Base-by-base conservation (phyloP, 2,113 vertebrate genomes). In the Rostratula benghalensis region DNA sequence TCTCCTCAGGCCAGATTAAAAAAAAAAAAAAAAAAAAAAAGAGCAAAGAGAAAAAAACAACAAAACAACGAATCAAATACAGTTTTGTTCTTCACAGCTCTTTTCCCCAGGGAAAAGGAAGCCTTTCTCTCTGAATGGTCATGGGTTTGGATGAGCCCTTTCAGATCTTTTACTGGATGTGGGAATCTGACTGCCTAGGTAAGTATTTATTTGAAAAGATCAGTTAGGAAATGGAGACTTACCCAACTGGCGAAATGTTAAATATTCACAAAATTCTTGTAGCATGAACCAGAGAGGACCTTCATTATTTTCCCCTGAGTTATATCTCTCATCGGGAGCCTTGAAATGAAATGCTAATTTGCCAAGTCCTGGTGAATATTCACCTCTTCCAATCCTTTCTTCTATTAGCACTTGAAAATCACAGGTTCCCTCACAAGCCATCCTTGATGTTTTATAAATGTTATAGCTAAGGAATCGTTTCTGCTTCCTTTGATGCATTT, bases 371-470 rank as follows among this genome's bases (percentile, higher is more conserved):
- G 90, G 87, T 0, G 0, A 87, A 84, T 89, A 81, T 86, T 88
- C 79, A 18, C 46, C 1, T 2, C 60, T 95, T 39, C 68, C 17
- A 56, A 89, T 27, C 68, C 33, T 56, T 79, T 80, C 70, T 91
- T 81, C 84, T 70, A 54, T 90, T 92, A 88, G 56, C 79, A 78
- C 76, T 94, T 88, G 85, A 90, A 96, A 94, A 94, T 65, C 60
- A 41, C 68, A 86, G 68, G 51, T 78, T 90, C 60, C 69, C 80
- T 69, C 88, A 81, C 73, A 79, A 92, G 39, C 24, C 53, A 37
- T 39, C 73, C 83, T 92, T 96, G 94, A 97, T 96, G 95, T 95
- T 97, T 96, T 92, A 96, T 96, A 95, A 90, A 95, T 94, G 88
- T 61, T 84, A 50, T 30, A 70, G 76, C 73, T 78, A 56, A 90